Evolutionary conservation across 2,888 invertebrate species (phyloP).

Genomic region (Hypomecis atomaria): DNA sequence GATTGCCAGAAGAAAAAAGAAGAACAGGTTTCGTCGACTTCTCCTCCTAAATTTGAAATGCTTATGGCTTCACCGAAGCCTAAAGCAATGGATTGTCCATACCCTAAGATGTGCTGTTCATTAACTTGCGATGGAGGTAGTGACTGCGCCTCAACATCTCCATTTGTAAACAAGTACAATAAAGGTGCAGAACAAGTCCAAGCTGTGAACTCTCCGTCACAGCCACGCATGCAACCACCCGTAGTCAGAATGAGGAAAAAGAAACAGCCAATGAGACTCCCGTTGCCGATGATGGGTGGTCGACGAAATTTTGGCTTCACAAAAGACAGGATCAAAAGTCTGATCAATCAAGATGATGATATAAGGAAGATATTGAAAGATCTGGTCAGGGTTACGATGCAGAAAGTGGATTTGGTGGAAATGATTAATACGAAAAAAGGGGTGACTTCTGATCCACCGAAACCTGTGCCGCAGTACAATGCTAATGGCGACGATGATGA

Average conservation of each 20-base stretch:
- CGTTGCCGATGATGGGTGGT: conserved; percentile 46
- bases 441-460: conserved; percentile 6
- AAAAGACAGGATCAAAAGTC: conserved; percentile 67
- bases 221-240: conserved; percentile 16
- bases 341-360: conserved; percentile 72
- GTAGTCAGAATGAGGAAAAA: conserved; percentile 51
- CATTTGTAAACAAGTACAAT: conserved; percentile 26
- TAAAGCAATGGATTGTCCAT: conserved; percentile 46
- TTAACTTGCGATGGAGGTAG: conserved; percentile 63
- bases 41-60: neutral
- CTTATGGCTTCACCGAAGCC: conserved; percentile 4
- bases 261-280: conserved; percentile 45
- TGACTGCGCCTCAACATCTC: conserved; percentile 48
- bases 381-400: conserved; percentile 75
- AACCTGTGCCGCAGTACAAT: neutral
- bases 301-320: conserved; percentile 64
- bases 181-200: conserved; percentile 30
- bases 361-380: conserved; percentile 77
- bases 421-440: conserved; percentile 51
- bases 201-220: no score
- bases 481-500: conserved; percentile 27
- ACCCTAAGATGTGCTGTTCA: conserved; percentile 72
- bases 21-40: conserved; percentile 30
- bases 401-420: conserved; percentile 71
- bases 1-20: conserved; percentile 62